A percentile compares a stretch with the other conserved stretches of the same genome.
These are phyloP conservation scores for Tolypeutes matacus DNA, from an alignment of 2,797 vertebrate species.

Conservation along the genomic window DNA sequence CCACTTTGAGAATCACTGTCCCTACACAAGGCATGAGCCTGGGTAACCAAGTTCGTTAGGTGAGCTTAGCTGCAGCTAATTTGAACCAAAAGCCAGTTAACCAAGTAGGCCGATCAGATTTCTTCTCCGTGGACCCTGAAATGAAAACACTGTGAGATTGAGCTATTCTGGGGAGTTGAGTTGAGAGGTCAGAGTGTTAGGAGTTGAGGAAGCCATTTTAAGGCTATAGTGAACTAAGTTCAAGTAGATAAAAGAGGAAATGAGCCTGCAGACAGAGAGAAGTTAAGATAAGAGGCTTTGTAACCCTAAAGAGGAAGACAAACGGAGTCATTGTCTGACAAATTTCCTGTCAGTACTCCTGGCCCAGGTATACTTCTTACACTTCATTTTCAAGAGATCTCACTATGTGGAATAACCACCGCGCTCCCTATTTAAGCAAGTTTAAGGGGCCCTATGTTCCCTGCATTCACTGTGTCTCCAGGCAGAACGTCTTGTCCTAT, in stretches of 20 bases:
- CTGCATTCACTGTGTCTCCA: neutral
- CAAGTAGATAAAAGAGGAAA: constrained; percentile 33
- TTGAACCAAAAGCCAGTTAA: neutral
- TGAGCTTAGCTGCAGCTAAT: neutral
- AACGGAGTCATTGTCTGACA: constrained; percentile 50
- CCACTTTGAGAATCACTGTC: neutral
- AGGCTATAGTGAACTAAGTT: neutral
- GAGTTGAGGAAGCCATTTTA: neutral
- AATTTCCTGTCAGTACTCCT: constrained; percentile 43
- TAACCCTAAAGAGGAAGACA: neutral
- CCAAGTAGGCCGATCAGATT: neutral
- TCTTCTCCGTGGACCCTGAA: neutral
- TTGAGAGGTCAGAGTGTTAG: neutral
- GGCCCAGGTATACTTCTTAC: neutral
- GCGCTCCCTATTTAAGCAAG: neutral
- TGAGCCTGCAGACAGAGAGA: neutral
- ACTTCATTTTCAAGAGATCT: neutral
- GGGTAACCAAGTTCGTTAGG: neutral
- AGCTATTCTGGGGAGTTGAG: neutral
- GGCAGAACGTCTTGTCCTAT: neutral
- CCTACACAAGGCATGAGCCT: neutral
- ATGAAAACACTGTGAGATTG: too few species aligned
- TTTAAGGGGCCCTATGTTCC: neutral
- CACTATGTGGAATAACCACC: neutral
- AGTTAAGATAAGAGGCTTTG: constrained; percentile 15